Evolutionary conservation across 2,888 invertebrate species (phyloP).

Genomic region (Rhagium mordax): DNA sequence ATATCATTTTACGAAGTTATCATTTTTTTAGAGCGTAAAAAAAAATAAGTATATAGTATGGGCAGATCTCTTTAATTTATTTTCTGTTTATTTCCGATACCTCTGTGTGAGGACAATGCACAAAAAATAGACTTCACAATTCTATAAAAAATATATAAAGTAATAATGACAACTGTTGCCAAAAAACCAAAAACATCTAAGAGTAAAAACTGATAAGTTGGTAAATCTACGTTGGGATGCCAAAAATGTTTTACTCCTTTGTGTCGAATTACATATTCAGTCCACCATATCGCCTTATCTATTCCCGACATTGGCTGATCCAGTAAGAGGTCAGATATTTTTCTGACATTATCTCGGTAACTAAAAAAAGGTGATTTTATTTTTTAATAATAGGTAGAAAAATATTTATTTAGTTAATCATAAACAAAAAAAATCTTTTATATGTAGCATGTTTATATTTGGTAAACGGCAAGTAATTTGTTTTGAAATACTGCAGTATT

Average conservation of each 20-base stretch:
- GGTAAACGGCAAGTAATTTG: too few species aligned
- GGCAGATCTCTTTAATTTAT: neutral
- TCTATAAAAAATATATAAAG: constrained; percentile 10
- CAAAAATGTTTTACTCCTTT: constrained; percentile 55
- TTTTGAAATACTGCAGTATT: too few species aligned
- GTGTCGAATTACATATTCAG: constrained; percentile 60
- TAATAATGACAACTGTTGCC: neutral
- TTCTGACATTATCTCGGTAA: constrained; percentile 48
- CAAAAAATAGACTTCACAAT: neutral
- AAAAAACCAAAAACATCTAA: constrained; percentile 53
- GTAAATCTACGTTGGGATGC: constrained; percentile 48
- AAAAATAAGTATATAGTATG: too few species aligned
- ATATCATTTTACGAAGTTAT: too few species aligned
- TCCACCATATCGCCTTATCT: constrained; percentile 60
- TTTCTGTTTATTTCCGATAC: neutral
- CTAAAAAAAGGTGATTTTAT: too few species aligned
- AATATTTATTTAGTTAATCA: too few species aligned
- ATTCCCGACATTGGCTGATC: constrained; percentile 59
- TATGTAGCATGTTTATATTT: too few species aligned
- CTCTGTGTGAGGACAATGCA: neutral
- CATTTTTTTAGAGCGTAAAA: too few species aligned
- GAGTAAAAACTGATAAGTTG: constrained; percentile 55
- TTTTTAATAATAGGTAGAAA: too few species aligned
- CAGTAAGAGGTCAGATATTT: constrained; percentile 44
- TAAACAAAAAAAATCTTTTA: too few species aligned